A percentile compares a stretch with the other conserved stretches of the same genome.
These are phyloP conservation scores for Caenorhabditis latens DNA, from an alignment of 1,140 invertebrate genomes.

Conservation along the genomic window DNA sequence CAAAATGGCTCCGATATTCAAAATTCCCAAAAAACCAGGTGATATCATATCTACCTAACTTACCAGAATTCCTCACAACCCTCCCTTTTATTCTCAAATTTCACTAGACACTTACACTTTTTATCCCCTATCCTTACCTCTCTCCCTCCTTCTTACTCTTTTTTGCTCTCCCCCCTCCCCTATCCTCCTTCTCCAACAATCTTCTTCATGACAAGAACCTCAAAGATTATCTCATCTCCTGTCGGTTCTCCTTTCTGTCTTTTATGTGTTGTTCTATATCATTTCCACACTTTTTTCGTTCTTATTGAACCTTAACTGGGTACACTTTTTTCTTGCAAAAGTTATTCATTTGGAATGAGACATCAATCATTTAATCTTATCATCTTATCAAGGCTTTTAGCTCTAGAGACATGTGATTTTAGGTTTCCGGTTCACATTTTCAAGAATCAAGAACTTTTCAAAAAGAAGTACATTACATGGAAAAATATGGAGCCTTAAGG, in stretches of 20 bases:
- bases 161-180: too few species aligned
- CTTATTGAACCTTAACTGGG: neutral
- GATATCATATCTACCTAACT: too few species aligned
- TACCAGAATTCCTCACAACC: neutral
- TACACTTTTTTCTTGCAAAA: neutral
- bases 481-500: too few species aligned
- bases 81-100: neutral
- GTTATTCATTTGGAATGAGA: neutral
- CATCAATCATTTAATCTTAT: too few species aligned
- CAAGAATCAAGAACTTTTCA: too few species aligned
- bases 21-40: neutral
- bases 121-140: neutral
- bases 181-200: too few species aligned
- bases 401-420: neutral
- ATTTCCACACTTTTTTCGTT: neutral
- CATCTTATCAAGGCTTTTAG: too few species aligned
- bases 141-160: neutral
- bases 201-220: neutral
- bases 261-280: neutral
- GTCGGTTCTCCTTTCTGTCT: neutral
- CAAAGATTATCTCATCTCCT: conserved; percentile 46
- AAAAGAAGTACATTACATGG: too few species aligned
- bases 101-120: conserved; percentile 24
- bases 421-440: too few species aligned
- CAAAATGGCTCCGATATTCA: neutral